Conservation (phyloP, 1,140 invertebrate species). For the Trachymyrmex cornetzi region DNA sequence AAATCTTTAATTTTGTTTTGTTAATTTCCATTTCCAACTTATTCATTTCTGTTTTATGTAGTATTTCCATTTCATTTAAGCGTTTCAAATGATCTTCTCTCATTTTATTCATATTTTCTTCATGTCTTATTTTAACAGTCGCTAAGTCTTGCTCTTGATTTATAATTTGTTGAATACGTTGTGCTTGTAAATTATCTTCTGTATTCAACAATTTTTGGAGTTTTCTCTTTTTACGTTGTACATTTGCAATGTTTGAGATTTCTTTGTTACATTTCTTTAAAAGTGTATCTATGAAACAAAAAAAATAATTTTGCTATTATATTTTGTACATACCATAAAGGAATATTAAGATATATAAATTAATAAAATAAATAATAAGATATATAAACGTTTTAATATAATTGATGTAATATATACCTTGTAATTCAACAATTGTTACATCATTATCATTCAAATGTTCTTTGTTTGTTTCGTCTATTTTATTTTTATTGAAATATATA, state of each 20-base stretch:
- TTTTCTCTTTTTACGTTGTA: neutral
- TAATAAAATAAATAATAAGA: neutral
- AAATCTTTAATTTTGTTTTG: conserved; percentile 5
- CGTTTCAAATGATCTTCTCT: conserved; percentile 18
- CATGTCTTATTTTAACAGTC: neutral
- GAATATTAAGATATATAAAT: neutral
- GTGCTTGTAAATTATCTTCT: neutral
- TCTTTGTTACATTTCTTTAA: neutral
- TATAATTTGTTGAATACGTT: conserved; percentile 2
- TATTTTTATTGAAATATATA: too few species aligned
- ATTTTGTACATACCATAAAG: neutral
- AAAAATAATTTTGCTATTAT: neutral
- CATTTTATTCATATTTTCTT: neutral
- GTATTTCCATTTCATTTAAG: neutral
- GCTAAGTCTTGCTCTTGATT: conserved; percentile 10
- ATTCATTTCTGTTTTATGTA: neutral
- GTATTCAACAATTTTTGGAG: neutral
- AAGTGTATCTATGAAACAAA: neutral
- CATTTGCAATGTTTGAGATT: neutral
- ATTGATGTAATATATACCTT: neutral
- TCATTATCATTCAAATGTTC: neutral
- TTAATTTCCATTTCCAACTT: neutral
- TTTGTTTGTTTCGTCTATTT: too few species aligned
- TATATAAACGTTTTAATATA: neutral
- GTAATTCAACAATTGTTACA: neutral